These are phyloP conservation scores for Coendou prehensilis DNA, from an alignment of 2,797 vertebrate species.

Conservation along the genomic window DNA sequence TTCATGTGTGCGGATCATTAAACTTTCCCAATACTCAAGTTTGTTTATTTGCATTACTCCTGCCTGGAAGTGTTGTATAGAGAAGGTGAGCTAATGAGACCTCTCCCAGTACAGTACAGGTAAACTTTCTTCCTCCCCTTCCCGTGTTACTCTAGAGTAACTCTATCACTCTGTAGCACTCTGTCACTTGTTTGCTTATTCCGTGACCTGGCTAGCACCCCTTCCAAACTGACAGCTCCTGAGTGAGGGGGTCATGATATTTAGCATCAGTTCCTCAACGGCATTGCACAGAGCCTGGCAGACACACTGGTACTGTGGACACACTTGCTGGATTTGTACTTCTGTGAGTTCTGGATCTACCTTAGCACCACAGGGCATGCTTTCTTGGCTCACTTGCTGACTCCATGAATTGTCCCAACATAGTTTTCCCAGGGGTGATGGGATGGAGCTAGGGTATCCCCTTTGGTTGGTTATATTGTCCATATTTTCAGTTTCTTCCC, in stretches of 20 bases:
- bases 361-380: neutral
- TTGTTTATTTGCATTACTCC: neutral
- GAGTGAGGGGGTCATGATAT: neutral
- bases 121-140: neutral
- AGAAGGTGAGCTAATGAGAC: neutral
- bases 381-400: neutral
- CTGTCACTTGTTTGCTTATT: neutral
- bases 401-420: neutral
- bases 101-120: neutral
- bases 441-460: neutral
- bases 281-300: neutral
- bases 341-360: neutral
- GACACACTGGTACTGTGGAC: neutral
- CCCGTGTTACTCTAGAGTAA: neutral
- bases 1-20: neutral
- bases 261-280: neutral
- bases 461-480: neutral
- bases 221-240: neutral
- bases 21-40: neutral
- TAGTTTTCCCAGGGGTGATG: neutral
- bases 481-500: neutral
- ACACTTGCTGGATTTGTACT: neutral
- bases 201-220: neutral
- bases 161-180: neutral
- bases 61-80: neutral